Base-by-base conservation (phyloP, 1,140 invertebrate genomes). In the Pectinophora gossypiella region DNA sequence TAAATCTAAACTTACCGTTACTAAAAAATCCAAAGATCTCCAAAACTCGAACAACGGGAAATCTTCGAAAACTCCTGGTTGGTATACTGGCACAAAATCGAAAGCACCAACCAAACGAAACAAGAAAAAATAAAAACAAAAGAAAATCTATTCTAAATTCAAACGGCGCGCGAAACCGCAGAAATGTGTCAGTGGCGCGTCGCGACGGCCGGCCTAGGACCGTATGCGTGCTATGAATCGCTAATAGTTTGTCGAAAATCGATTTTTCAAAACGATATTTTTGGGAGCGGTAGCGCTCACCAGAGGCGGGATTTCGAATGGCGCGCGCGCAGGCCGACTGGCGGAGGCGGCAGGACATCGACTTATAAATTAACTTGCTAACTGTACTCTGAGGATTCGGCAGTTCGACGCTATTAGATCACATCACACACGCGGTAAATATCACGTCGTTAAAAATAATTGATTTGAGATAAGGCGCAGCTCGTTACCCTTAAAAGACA, bases 121-220 rank as follows among this genome's bases (percentile, higher is more conserved):
- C 56, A 50, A 71, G 76, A 68, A 67, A 74, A 72, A 79, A 79
- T 72, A 56, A 68, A 51, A 56, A 61, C 43, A 60, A 60, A 60
- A 54, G 21, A 56, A 75, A 80, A 70, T 10, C 77, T 77, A 70
- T 83, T 85, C 75, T 77, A 82, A 82, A 85, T 85, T 85, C 82
- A 79, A 79, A 76, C 69, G 61, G 73, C 82, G 79, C 82, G 75
- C 78, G 68, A 71, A 74, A 68, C 63, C 57, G 64, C 67, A 83
- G 72, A 85, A 85, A 82, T 85, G 78, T 85, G 82, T 85, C 82
- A 85, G 82, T 85, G 82, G 79, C 79, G 79, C 76, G 65, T 64
- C 65, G 72, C 68, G 64, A 69, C 72, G 68, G 65, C 73, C 78
- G 76, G 70, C 78, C 79, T 85, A 84, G 79, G 76, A 36, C 72